A percentile compares a stretch with the other conserved stretches of the same genome.
phyloP scores from a whole-genome alignment of 2,797 vertebrate genomes.

The Lagothrix lagotricha region DNA sequence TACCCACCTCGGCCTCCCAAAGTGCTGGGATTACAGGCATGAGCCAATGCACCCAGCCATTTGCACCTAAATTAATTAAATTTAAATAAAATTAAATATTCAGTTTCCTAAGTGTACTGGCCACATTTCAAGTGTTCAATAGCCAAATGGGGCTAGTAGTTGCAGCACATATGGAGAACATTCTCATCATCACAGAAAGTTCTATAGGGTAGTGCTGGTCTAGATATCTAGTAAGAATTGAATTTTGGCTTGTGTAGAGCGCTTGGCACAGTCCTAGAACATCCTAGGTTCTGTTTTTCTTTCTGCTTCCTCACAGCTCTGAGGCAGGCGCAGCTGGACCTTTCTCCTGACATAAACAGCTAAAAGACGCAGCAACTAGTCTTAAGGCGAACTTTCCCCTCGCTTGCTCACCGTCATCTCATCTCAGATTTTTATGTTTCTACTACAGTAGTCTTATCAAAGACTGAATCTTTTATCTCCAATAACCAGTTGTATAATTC shows the following conservation, averaged over 20 bases:
- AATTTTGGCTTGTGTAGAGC: background rate
- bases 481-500: background rate
- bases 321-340: background rate
- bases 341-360: background rate
- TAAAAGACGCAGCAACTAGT: background rate
- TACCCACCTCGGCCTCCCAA: too few species aligned
- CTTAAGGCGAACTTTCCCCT: background rate
- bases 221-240: background rate
- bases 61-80: background rate
- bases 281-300: background rate
- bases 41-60: too few species aligned
- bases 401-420: background rate
- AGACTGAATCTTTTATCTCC: background rate
- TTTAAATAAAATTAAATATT: background rate
- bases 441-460: background rate
- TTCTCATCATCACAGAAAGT: background rate
- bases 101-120: background rate
- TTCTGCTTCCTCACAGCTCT: background rate
- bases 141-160: background rate
- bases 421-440: background rate
- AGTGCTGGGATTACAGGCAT: too few species aligned
- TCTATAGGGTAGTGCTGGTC: background rate
- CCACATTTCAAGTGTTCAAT: background rate
- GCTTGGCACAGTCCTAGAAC: background rate
- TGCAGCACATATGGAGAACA: background rate